Evolutionary conservation across 2,888 invertebrate genomes (phyloP), one percentile per base, ranked within the genome.

Genomic region (Andrena bicolor): DNA sequence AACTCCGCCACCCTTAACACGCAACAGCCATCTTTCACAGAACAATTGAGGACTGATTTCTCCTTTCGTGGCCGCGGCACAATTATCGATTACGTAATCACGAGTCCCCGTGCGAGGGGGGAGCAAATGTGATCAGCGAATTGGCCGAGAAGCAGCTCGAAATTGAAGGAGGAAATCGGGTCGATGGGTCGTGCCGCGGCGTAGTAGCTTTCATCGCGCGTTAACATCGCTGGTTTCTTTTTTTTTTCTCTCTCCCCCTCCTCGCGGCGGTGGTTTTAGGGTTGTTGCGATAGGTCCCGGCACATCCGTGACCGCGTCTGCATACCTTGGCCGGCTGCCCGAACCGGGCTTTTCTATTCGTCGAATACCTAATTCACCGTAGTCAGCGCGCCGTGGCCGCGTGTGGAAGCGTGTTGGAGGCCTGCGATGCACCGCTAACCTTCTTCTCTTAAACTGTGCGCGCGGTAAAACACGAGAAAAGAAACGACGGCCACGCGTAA

Each of bases 321-420:
- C 91, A 92, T 92, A 92, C 90, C 88, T 92, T 92, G 92, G 92
- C 91, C 53, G 71, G 64, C 13, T 91, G 92, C 92, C 92, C 90
- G 83, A 13, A 74, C 70, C 77, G 79, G 87, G 86, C 87, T 90
- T 88, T 87, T 89, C 90, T 88, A 88, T 87, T 89, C 89, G 88
- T 76, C 88, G 89, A 90, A 91, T 90, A 86, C 87, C 87, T 89
- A 90, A 91, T 92, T 91, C 89, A 89, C 88, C 87, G 61, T 48
- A 56, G 58, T 68, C 53, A 60, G 73, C 70, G 70, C 70, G 80
- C 69, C 61, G 65, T 70, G 58, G 35, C 48, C 35, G 60, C 63
- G 61, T 69, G 51, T 66, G 51, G 63, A 63, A 77, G 82, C 68
- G 80, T 83, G 75, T 88, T 79, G 76, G 80, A 82, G 82, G 71